Evolutionary conservation across 2,888 invertebrate species (phyloP).

Genomic region (Eristalis tenax): DNA sequence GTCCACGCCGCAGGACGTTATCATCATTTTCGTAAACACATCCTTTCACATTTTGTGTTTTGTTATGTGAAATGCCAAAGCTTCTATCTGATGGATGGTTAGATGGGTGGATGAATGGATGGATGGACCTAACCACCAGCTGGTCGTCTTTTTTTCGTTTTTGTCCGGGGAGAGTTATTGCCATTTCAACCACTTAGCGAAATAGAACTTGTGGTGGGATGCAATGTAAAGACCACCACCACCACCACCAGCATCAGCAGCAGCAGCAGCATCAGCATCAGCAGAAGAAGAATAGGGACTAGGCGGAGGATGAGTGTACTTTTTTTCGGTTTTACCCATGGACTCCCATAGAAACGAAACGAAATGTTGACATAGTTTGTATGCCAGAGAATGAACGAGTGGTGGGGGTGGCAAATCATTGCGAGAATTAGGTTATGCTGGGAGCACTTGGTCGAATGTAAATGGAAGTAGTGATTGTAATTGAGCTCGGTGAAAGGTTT

Average conservation of each 20-base stretch:
- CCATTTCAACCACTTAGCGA: conserved; percentile 39
- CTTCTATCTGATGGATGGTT: not conserved
- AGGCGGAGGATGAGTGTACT: not conserved
- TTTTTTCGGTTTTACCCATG: not conserved
- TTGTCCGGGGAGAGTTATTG: conserved; percentile 28
- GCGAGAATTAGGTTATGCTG: conserved; percentile 34
- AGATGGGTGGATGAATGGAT: not conserved
- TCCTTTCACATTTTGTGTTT: not conserved
- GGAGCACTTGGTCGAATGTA: not conserved
- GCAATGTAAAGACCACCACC: not conserved
- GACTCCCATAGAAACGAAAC: not conserved
- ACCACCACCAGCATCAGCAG: no score
- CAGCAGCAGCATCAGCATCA: no score
- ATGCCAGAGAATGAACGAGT: not conserved
- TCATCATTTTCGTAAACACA: conserved; percentile 1
- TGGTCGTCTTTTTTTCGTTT: conserved; percentile 13
- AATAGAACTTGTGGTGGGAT: not conserved
- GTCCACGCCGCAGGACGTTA: not conserved
- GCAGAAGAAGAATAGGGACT: not conserved
- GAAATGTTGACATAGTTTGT: not conserved
- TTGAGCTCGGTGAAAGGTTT: not conserved
- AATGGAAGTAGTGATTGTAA: not conserved
- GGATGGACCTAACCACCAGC: not conserved
- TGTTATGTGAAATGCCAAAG: not conserved
- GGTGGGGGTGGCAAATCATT: not conserved